Evolutionary conservation across 2,797 vertebrate species (phyloP), one percentile per base, ranked within the genome.

Genomic region (Meda fulgida): DNA sequence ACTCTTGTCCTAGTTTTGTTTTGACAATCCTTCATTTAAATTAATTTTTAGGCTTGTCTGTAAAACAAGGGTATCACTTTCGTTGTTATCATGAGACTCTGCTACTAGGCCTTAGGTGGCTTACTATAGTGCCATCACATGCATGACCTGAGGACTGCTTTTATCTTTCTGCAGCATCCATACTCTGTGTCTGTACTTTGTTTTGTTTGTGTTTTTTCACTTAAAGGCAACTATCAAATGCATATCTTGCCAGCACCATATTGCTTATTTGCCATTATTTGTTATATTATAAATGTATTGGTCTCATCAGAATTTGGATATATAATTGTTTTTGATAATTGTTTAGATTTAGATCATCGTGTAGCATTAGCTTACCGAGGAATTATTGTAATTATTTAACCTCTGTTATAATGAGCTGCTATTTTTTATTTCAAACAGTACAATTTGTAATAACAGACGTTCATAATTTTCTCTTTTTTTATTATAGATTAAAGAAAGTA

Each of bases 91-190:
- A 76, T 67, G 6, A 69, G 43, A 72, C 21, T 48, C 46, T 38
- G 53, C 43, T 84, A 55, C 60, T 71, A 71, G 63, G 21, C 77
- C 60, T 85, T 87, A 69, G 77, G 58, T 66, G 71, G n/a, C 71
- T 65, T 26, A 72, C 13, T 65, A 11, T 67, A 70, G 36, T 78
- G 46, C 31, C 31, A 18, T 63, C 40, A 85, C 43, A 71, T 53
- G 40, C 66, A 43, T 79, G 46, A 14, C 65, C 78, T 53, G 40
- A 70, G 63, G 69, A 19, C 78, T 31, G 78, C 76, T 69, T 83
- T 81, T 43, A 83, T 60, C 80, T 75, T 82, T 84, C 26, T 38
- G 40, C 85, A 58, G 80, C 77, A 78, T 75, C 71, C 38, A 36
- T 38, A 71, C 58, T 63, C 53, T 11, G 19, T 29, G 18, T 65